phyloP scores from a whole-genome alignment of 1,140 invertebrate species.

The Drosophila hydei region DNA sequence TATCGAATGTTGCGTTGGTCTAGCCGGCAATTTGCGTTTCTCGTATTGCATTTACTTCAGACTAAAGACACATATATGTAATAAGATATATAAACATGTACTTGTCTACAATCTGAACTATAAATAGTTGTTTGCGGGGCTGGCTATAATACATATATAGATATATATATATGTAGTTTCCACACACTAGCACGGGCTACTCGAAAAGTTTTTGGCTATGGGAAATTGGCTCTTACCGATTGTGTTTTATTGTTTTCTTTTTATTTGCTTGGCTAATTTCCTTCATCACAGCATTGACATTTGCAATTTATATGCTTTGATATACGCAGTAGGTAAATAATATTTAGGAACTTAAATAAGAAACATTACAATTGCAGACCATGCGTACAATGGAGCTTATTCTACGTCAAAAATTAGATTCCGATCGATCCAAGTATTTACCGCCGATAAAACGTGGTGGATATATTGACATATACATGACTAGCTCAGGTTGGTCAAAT shows the following conservation, averaged over 20 bases:
- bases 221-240: not conserved
- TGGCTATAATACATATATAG: slow-evolving; percentile 22
- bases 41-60: not conserved
- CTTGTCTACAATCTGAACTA: slow-evolving; percentile 58
- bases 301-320: slow-evolving; percentile 11
- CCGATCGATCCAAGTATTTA: slow-evolving; percentile 91
- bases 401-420: slow-evolving; percentile 89
- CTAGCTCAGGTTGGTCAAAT: slow-evolving; percentile 89
- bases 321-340: not conserved
- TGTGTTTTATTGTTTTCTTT: slow-evolving; percentile 8
- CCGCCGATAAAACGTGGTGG: slow-evolving; percentile 92
- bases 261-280: slow-evolving; percentile 13
- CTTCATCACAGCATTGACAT: slow-evolving; percentile 7
- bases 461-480: slow-evolving; percentile 93
- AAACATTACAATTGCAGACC: slow-evolving; percentile 85
- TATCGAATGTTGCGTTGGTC: not conserved
- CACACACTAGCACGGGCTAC: slow-evolving; percentile 28
- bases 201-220: slow-evolving; percentile 44
- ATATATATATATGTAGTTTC: slow-evolving; percentile 14
- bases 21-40: not conserved
- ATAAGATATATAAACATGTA: slow-evolving; percentile 18
- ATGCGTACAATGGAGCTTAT: slow-evolving; percentile 89
- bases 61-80: not conserved
- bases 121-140: slow-evolving; percentile 63
- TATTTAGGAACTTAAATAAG: slow-evolving; percentile 18